A percentile compares a stretch with the other conserved stretches of the same genome.
Evolutionary conservation across 2,888 invertebrate species (phyloP).

Genomic region (Hydraecia micacea): DNA sequence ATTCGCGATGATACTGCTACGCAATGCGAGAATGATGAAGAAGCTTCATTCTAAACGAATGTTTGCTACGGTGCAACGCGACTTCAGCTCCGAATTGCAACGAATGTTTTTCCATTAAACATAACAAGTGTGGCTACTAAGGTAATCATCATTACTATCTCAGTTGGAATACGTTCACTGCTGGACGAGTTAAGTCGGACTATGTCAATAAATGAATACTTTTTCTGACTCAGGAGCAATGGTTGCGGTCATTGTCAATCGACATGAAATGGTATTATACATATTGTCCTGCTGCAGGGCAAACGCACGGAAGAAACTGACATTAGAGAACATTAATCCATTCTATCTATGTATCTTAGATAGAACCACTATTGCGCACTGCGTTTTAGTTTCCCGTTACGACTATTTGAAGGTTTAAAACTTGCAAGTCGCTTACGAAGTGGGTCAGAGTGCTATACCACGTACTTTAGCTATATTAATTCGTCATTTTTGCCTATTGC

Average conservation of each 20-base stretch:
- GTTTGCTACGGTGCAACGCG: neutral
- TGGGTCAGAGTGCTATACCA: too few species aligned
- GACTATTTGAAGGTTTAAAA: neutral
- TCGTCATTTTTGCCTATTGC: neutral
- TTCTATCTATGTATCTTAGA: neutral
- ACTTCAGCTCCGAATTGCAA: neutral
- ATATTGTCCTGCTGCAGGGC: neutral
- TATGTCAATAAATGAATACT: neutral
- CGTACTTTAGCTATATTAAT: neutral
- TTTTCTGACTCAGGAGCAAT: neutral
- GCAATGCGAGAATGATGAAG: conserved; percentile 21
- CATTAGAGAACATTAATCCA: neutral
- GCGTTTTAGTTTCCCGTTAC: neutral
- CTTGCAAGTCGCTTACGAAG: neutral
- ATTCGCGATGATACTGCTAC: conserved; percentile 59
- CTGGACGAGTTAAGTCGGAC: neutral
- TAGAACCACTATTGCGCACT: neutral
- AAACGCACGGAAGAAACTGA: neutral
- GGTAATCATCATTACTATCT: neutral
- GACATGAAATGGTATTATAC: neutral
- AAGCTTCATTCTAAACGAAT: conserved; percentile 12
- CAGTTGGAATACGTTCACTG: neutral
- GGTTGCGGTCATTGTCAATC: neutral
- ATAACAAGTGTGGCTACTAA: neutral
- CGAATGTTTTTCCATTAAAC: neutral